Conservation (phyloP, 2,888 invertebrate genomes). For the Pterobdella sp. region DNA sequence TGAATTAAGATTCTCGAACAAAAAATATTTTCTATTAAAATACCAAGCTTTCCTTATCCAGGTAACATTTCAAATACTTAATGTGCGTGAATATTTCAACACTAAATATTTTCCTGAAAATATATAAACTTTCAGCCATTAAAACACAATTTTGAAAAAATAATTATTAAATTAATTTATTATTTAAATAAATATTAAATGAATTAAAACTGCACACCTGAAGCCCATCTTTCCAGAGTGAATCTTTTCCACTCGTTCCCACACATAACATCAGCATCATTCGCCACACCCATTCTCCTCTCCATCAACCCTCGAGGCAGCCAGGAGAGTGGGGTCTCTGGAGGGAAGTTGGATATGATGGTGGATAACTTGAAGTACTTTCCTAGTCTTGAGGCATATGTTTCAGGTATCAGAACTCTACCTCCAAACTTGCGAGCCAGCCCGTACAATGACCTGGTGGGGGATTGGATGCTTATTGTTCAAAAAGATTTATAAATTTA, state of each 20-base stretch:
- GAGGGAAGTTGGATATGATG: background rate
- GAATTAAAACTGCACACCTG: too few relatives aligned
- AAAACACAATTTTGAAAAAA: too few relatives aligned
- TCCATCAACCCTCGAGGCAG: background rate
- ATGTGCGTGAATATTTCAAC: too few relatives aligned
- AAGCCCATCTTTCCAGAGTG: background rate
- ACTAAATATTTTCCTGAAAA: too few relatives aligned
- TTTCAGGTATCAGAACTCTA: background rate
- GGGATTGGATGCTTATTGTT: background rate
- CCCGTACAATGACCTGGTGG: background rate
- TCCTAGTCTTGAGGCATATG: background rate
- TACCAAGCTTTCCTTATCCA: too few relatives aligned
- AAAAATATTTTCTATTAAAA: too few relatives aligned
- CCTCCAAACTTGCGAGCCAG: background rate
- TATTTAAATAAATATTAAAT: too few relatives aligned
- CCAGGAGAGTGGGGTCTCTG: background rate
- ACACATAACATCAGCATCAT: background rate
- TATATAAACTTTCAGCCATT: too few relatives aligned
- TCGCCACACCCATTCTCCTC: background rate
- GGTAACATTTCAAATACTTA: too few relatives aligned
- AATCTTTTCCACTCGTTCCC: background rate
- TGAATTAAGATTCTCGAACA: too few relatives aligned
- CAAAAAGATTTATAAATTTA: too few relatives aligned
- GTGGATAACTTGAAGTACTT: background rate
- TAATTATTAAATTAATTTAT: too few relatives aligned